Base-by-base conservation (phyloP, 2,888 invertebrate genomes). In the Meteorus colon region DNA sequence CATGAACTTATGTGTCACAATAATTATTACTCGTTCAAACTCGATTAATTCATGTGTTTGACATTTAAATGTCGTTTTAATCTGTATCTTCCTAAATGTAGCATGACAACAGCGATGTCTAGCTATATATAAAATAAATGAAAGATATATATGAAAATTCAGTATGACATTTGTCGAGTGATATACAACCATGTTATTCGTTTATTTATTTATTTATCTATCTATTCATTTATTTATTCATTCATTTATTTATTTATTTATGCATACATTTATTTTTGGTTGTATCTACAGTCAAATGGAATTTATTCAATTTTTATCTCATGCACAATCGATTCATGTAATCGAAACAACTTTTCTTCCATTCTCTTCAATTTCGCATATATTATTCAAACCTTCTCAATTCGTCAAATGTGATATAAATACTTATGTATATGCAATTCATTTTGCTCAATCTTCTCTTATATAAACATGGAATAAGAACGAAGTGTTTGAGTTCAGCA, bases 1-100 rank as follows among this genome's bases (percentile, higher is more conserved):
- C 24, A 12, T 60, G 24, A 60, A 60, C 14, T 29, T n/a, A 62
- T 31, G 59, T 60, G 62, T 31, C 19, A n/a, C 8, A 55, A 55
- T 55, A 55, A 55, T 55, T 55, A 19, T 55, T 55, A 8, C 55
- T 19, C n/a, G 55, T 55, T 55, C 19, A 24, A 55, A 55, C 19
- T 55, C 55, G 19, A 19, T 19, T 55, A 55, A 55, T 55, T 19
- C 19, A 55, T 24, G 10, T 55, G 55, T 55, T 55, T 62, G 62
- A 31, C 62, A 62, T 62, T 62, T 62, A 62, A 62, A 62, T 62
- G 62, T 62, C 62, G 62, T 62, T 62, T 60, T 48, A 60, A 29
- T 62, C 8, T 31, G 29, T 29, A 31, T 31, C 31, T 29, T 62
- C 62, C 62, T 62, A 62, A 62, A 62, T 62, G 16, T 29, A 29